Evolutionary conservation across 1,140 invertebrate genomes (phyloP), one percentile per base, ranked within the genome.

Genomic region (Calephelis nemesis): DNA sequence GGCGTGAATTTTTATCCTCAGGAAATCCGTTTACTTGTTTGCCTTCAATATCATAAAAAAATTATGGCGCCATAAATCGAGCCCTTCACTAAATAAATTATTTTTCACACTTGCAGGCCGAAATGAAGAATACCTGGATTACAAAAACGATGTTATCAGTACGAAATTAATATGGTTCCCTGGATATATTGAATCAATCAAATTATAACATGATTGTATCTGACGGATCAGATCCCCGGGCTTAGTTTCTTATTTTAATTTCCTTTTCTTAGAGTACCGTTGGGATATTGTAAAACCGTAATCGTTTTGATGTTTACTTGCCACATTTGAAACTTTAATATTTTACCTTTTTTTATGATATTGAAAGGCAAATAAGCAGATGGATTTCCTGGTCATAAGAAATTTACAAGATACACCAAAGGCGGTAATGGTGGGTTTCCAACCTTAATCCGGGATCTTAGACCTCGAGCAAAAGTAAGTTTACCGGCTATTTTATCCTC

Each of bases 151-250:
- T 58, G 30, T 58, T 58, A 58, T 58, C 54, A 39, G 52, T 19
- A 58, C 10, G 52, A 58, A 58, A 58, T 58, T 58, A 58, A 58
- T 58, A 15, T 58, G 52, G 52, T 58, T 58, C 52, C 52, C 13
- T 39, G 52, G 52, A 30, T 58, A 58, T 58, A 58, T 58, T 58
- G 52, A 58, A 58, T 58, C 52, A 58, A 58, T 58, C 52, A 58
- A 58, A 58, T 58, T 58, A 58, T 58, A 58, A 58, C 11, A 19
- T 58, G 52, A 58, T 58, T 58, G 52, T 39, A 39, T 58, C 52
- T 54, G 50, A 54, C 15, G 50, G 50, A 54, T 19, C 15, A 54
- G 50, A 54, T 19, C 50, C 50, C 10, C 50, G 15, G 50, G 50
- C 15, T 30, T 54, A 15, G 15, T 54, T 19, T 54, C 50, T 54